Conservation (phyloP, 2,797 vertebrate genomes). For the Cynopterus sphinx region DNA sequence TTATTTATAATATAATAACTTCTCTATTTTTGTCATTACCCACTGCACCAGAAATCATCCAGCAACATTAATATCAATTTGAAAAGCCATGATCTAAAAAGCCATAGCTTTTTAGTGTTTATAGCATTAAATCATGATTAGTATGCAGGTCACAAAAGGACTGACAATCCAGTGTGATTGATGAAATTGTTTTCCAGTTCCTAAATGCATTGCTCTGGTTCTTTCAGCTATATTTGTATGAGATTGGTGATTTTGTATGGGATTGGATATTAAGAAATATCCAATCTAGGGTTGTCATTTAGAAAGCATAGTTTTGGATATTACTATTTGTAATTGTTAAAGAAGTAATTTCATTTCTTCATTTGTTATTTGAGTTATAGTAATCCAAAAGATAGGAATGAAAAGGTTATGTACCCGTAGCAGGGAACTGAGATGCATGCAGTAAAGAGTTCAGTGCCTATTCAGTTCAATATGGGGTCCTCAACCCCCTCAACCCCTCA, state of each 20-base stretch:
- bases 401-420: not conserved
- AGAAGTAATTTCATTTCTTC: not conserved
- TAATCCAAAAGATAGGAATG: not conserved
- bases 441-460: not conserved
- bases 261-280: not conserved
- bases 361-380: not conserved
- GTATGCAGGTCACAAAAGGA: conserved; percentile 28
- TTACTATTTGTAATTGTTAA: conserved; percentile 41
- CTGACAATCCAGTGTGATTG: conserved; percentile 17
- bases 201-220: not conserved
- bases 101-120: not conserved
- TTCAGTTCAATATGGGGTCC: no score
- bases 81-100: conserved; percentile 34
- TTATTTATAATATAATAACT: conserved; percentile 56
- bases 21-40: conserved; percentile 57
- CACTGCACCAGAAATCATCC: not conserved
- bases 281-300: not conserved
- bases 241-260: not conserved
- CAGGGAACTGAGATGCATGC: not conserved
- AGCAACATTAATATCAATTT: not conserved
- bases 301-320: not conserved
- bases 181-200: conserved; percentile 56
- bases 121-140: not conserved
- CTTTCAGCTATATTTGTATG: not conserved
- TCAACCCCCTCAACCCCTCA: not conserved